Conservation (phyloP, 1,140 invertebrate genomes). For the Conus betulinus region DNA sequence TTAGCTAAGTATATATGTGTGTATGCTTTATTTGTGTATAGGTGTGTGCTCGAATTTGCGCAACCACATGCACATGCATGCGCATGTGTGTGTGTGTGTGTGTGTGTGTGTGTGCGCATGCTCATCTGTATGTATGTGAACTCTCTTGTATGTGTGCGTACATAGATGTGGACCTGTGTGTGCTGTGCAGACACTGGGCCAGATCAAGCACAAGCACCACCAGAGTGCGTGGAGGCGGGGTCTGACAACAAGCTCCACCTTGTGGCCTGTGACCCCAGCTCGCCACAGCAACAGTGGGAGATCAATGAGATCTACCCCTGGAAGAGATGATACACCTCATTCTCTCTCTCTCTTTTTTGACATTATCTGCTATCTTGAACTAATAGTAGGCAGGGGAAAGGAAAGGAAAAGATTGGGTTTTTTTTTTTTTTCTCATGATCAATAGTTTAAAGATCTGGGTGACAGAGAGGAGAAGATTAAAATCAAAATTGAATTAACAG, state of each 20-base stretch:
- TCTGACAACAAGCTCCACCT: slow-evolving; percentile 60
- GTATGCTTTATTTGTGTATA: neutral
- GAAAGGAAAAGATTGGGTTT: too few species aligned
- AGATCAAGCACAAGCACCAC: slow-evolving; percentile 54
- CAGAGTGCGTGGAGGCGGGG: slow-evolving; percentile 61
- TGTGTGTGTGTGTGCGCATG: neutral
- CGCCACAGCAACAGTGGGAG: slow-evolving; percentile 57
- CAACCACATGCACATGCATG: neutral
- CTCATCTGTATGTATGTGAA: neutral
- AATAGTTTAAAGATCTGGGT: too few species aligned
- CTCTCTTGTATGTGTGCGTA: neutral
- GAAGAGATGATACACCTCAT: slow-evolving; percentile 43
- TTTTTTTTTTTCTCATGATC: too few species aligned
- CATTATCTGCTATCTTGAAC: too few species aligned
- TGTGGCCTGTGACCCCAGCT: slow-evolving; percentile 48
- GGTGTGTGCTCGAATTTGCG: neutral
- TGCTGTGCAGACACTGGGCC: slow-evolving; percentile 51
- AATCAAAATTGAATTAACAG: too few species aligned
- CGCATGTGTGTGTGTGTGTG: neutral
- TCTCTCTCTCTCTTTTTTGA: too few species aligned
- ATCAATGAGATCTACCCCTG: slow-evolving; percentile 63
- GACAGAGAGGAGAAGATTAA: too few species aligned
- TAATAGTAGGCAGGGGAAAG: too few species aligned
- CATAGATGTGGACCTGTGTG: neutral
- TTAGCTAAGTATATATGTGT: too few species aligned